Evolutionary conservation across 2,113 vertebrate species (phyloP), one percentile per base, ranked within the genome.

Genomic region (Girardinichthys multiradiatus): DNA sequence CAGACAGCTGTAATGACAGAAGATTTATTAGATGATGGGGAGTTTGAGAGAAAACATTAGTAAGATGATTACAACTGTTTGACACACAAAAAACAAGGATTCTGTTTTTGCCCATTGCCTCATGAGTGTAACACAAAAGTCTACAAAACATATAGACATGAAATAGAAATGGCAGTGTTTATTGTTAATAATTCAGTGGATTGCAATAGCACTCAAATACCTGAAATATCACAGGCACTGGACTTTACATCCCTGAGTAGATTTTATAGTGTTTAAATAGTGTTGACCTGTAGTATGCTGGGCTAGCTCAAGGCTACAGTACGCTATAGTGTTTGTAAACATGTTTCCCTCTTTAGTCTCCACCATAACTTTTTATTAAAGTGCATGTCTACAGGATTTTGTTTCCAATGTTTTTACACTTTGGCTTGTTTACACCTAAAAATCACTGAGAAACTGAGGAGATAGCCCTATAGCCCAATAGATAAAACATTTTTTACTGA

Each of bases 131-230:
- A 15, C 19, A 37, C 42, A 74, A 60, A 68, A 79, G 83, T 80
- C 74, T 27, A 67, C 37, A 82, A 63, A 72, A 87, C 82, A 79
- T 71, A 51, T 72, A 69, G 79, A 82, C 74, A 79, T 76, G 63
- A 82, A 83, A 86, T 85, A 82, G 76, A 90, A 90, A 89, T 81
- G 86, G 82, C 84, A 90, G 79, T 54, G 80, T 73, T 85, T 66
- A 65, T 63, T 51, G 79, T 93, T 65, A 93, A 92, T 93, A 90
- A 88, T 93, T 90, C 70, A 93, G 61, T 42, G 63, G 57, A 89
- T 73, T 77, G 82, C 88, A 91, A 90, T 92, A 82, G 89, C 85
- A 91, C 83, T 87, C 87, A 91, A 92, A 92, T 90, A 88, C 87
- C 70, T 64, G 17, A 65, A 81, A 88, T 85, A 86, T 81, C 70